These are phyloP conservation scores for Scalopus aquaticus DNA, from an alignment of 2,113 vertebrate genomes.

Conservation along the genomic window DNA sequence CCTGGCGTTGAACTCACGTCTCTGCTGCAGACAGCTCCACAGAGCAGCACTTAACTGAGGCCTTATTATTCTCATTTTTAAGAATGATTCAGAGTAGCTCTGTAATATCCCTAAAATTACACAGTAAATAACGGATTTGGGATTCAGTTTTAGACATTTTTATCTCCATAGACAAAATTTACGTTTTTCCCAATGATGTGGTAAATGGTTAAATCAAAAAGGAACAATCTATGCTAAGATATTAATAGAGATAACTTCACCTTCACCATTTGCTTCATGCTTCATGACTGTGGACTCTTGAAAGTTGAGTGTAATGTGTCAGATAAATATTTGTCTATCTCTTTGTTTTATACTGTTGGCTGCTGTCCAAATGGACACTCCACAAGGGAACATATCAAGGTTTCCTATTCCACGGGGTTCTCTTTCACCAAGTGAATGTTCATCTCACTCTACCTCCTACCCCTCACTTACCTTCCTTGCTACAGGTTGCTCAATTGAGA, in stretches of 20 bases:
- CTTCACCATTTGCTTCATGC: neutral
- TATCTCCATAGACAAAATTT: neutral
- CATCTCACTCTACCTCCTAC: neutral
- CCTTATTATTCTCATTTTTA: conserved; percentile 16
- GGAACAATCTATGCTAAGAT: neutral
- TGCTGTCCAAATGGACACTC: neutral
- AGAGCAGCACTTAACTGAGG: too few species aligned
- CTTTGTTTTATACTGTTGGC: neutral
- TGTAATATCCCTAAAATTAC: neutral
- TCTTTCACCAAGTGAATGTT: neutral
- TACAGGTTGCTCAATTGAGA: neutral
- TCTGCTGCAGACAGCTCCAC: too few species aligned
- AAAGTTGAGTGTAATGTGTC: neutral
- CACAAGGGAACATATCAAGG: neutral
- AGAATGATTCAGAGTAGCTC: neutral
- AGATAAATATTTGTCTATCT: neutral
- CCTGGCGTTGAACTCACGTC: too few species aligned
- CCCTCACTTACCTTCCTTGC: neutral
- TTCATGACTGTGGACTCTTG: neutral
- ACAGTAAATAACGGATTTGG: neutral
- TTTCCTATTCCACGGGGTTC: neutral
- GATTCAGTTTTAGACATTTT: neutral
- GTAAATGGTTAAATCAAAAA: neutral
- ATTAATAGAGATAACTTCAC: neutral
- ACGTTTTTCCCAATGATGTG: neutral